These are phyloP conservation scores for Sandelia bainsii DNA, from an alignment of 2,797 vertebrate species.

Conservation along the genomic window DNA sequence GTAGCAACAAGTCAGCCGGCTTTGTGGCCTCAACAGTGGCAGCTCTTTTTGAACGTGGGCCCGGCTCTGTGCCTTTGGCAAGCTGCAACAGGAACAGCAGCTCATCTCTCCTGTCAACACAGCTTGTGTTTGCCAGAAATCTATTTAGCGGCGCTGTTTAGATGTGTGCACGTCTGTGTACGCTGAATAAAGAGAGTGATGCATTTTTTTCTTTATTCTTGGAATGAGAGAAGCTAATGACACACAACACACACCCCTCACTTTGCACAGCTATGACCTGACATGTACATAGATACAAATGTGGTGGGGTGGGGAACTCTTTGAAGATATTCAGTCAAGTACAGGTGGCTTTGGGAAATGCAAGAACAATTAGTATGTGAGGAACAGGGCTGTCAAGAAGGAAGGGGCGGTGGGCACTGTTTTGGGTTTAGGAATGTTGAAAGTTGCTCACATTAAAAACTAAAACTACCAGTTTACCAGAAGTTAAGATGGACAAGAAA, in stretches of 20 bases:
- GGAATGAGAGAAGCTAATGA: constrained; percentile 65
- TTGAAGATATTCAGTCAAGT: constrained; percentile 68
- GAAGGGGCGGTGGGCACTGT: constrained; percentile 26
- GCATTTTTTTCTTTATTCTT: constrained; percentile 67
- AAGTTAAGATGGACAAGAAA: constrained; percentile 6
- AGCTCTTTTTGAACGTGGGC: constrained; percentile 73
- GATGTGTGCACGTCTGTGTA: constrained; percentile 70
- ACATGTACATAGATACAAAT: constrained; percentile 64
- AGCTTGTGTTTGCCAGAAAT: constrained; percentile 83
- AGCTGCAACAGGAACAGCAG: constrained; percentile 83
- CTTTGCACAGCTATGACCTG: constrained; percentile 65
- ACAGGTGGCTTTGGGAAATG: constrained; percentile 69
- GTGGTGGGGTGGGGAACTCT: constrained; percentile 67
- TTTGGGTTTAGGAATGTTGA: constrained; percentile 55
- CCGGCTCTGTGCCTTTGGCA: constrained; percentile 72
- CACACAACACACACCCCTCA: constrained; percentile 68
- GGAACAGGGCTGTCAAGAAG: constrained; percentile 26
- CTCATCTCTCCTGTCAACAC: constrained; percentile 85
- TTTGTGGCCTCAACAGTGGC: constrained; percentile 78
- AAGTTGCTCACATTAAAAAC: constrained; percentile 37
- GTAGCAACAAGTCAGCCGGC: constrained; percentile 77
- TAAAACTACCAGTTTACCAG: background rate
- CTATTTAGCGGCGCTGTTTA: constrained; percentile 75
- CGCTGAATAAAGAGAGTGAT: constrained; percentile 72
- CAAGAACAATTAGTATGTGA: constrained; percentile 47